phyloP scores from a whole-genome alignment of 2,113 vertebrate genomes.

The Guaruba guarouba region DNA sequence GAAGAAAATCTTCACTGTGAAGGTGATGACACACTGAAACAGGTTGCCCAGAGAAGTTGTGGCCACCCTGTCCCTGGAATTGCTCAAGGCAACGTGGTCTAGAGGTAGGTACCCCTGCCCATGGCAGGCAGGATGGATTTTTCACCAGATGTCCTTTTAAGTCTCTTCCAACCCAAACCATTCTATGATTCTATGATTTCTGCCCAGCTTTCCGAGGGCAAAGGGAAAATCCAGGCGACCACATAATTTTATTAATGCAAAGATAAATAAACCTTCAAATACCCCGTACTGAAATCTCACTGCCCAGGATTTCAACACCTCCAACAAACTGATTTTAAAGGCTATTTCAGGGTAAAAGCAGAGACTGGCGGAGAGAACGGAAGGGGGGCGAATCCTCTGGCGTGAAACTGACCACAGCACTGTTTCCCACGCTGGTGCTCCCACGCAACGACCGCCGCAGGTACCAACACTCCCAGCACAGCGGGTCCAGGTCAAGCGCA shows the following conservation, averaged over 20 bases:
- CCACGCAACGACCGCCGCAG: background rate
- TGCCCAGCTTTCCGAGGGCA: background rate
- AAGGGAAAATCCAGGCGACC: background rate
- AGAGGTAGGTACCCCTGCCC: background rate
- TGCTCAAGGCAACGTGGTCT: background rate
- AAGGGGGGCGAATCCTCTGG: fast-evolving
- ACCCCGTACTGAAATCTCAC: background rate
- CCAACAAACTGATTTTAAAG: fast-evolving
- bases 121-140: background rate
- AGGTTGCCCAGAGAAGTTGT: background rate
- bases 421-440: fast-evolving
- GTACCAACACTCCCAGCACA: fast-evolving
- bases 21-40: background rate
- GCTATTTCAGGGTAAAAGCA: background rate
- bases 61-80: background rate
- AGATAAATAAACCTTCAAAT: background rate
- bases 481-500: fast-evolving
- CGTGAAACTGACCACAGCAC: fast-evolving
- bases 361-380: fast-evolving
- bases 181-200: background rate
- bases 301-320: background rate
- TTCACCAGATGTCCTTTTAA: background rate
- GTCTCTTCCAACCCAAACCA: background rate
- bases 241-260: fast-evolving
- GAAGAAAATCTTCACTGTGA: background rate